phyloP scores from a whole-genome alignment of 2,797 vertebrate genomes.

The Enteromius viviparus region DNA sequence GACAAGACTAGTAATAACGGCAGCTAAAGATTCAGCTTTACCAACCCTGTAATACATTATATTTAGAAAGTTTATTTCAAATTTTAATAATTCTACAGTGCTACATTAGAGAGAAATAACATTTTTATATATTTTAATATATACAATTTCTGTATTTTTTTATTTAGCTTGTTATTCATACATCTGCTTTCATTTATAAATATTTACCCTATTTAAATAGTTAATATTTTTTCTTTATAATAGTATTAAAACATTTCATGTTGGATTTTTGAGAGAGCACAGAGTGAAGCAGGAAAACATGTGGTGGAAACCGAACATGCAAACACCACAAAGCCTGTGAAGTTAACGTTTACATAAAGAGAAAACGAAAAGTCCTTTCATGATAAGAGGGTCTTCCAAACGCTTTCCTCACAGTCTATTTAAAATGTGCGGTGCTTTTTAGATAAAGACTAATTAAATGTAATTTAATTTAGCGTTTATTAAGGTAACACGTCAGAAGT shows the following conservation, averaged over 20 bases:
- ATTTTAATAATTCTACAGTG: background rate
- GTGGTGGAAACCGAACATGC: background rate
- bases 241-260: background rate
- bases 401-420: constrained; percentile 60
- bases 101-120: no score
- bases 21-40: background rate
- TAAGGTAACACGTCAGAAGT: constrained; percentile 38
- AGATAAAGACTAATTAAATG: constrained; percentile 76
- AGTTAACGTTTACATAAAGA: constrained; percentile 37
- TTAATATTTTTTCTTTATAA: background rate
- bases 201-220: no score
- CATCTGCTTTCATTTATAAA: background rate
- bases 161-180: background rate
- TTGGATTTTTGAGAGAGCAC: background rate
- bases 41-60: background rate
- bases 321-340: background rate
- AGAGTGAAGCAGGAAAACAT: background rate
- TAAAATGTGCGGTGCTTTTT: constrained; percentile 70
- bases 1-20: background rate
- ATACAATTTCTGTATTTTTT: background rate
- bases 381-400: constrained; percentile 65
- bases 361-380: constrained; percentile 64
- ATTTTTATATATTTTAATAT: no score
- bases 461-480: constrained; percentile 69
- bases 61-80: background rate